These are phyloP conservation scores for Lycophotia porphyrea DNA, from an alignment of 2,888 invertebrate genomes.

Conservation along the genomic window DNA sequence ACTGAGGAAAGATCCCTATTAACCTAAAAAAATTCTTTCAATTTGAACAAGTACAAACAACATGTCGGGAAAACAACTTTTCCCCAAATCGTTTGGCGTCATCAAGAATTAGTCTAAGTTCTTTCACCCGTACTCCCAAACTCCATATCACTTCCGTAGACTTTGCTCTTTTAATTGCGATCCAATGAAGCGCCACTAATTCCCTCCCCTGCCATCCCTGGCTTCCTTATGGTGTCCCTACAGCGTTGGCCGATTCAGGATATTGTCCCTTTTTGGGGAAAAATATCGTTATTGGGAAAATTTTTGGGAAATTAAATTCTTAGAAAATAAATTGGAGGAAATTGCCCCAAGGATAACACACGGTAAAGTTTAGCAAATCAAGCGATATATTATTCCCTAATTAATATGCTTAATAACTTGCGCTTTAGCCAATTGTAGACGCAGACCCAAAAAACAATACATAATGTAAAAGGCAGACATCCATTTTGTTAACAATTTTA, in stretches of 20 bases:
- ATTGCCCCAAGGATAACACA: too few relatives aligned
- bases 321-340: background rate
- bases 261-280: background rate
- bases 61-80: background rate
- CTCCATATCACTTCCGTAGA: conserved; percentile 76
- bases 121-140: conserved; percentile 57
- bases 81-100: conserved; percentile 48
- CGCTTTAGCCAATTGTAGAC: background rate
- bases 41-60: background rate
- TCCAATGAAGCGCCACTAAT: conserved; percentile 87
- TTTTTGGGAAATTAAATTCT: background rate
- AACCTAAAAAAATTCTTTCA: too few relatives aligned
- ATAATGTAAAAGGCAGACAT: background rate
- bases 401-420: background rate
- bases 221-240: conserved; percentile 23
- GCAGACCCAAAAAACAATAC: background rate
- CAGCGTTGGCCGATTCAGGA: background rate
- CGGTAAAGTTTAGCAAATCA: background rate
- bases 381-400: background rate
- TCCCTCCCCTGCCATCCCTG: conserved; percentile 67
- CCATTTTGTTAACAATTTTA: background rate
- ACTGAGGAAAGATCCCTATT: too few relatives aligned
- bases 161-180: conserved; percentile 86
- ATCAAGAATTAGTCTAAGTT: conserved; percentile 61
- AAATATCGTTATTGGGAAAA: background rate